Base-by-base conservation (phyloP, 1,140 invertebrate genomes). In the Pomacea maculata region DNA sequence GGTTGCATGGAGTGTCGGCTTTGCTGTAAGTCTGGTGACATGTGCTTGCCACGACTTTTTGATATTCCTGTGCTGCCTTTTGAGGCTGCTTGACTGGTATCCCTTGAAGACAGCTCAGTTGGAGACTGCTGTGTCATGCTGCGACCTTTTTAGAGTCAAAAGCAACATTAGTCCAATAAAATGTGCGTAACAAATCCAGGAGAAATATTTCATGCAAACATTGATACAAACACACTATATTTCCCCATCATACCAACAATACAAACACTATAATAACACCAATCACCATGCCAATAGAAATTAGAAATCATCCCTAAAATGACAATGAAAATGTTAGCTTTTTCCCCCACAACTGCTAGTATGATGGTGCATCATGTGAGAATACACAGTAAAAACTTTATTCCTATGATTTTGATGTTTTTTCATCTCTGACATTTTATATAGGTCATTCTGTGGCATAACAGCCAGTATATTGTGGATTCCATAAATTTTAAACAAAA, bases 1-100 rank as follows among this genome's bases (percentile, higher is more conserved):
- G 68, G 83, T 82, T 55, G 83, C 57, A 15, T 75, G 63, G 68
- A 74, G 68, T 82, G 74, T 2, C 82, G 79, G 54, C 83, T 82
- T 52, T 79, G 70, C 14, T 72, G 68, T 77, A 83, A 70, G 29
- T 86, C 85, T 21, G 85, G 83, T n/a, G 82, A 83, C 10, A 78
- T 80, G n/a, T 84, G 74, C 29, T 79, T 80, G 54, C 80, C 67
- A 65, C 74, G 65, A 14, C 63, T 63, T 52, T 65, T 8, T 14
- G 54, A 19, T 8, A 63, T 64, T 15, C 55, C 12, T 57, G 64
- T 54, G 78, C 80, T 68, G 64, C 65, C 55, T 68, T 63, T 29
- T 61, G 83, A 67, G n/a, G 76, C 70, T 25, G 79, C 7, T 34
- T 77, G 75, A 25, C 61, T 21, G 63, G 55, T 52, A 45, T 77